Conservation (phyloP, 2,113 vertebrate species). For the Ranitomeya variabilis region DNA sequence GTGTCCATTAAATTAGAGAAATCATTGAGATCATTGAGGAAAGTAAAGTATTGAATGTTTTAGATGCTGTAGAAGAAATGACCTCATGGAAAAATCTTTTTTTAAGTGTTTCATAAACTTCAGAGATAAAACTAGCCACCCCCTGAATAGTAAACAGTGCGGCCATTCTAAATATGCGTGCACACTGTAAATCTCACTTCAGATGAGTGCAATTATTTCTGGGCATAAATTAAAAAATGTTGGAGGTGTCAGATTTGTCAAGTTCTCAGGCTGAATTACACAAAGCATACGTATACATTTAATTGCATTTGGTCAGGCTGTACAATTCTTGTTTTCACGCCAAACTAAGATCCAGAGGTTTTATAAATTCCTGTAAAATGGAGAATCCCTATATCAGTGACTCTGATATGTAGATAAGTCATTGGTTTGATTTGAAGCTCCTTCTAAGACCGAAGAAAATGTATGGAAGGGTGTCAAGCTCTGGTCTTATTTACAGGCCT, state of each 20-base stretch:
- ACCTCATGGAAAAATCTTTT: slow-evolving; percentile 22
- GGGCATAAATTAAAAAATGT: slow-evolving; percentile 34
- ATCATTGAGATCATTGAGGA: not conserved
- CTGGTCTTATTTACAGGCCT: slow-evolving; percentile 76
- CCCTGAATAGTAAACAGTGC: slow-evolving; percentile 6
- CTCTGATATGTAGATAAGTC: slow-evolving; percentile 64
- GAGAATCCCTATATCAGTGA: slow-evolving; percentile 67
- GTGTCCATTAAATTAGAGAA: not conserved
- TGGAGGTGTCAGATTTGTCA: slow-evolving; percentile 51
- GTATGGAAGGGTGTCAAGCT: slow-evolving; percentile 73
- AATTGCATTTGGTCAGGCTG: slow-evolving; percentile 64
- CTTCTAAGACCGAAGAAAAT: slow-evolving; percentile 68
- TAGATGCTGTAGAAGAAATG: not conserved
- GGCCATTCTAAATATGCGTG: slow-evolving; percentile 1
- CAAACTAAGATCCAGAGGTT: slow-evolving; percentile 57
- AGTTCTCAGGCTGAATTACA: slow-evolving; percentile 42
- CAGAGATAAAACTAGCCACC: slow-evolving; percentile 3
- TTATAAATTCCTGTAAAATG: slow-evolving; percentile 67
- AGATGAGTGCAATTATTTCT: slow-evolving; percentile 44
- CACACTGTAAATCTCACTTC: slow-evolving; percentile 45
- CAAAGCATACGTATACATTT: slow-evolving; percentile 52
- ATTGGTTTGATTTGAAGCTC: slow-evolving; percentile 74
- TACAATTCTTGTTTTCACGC: slow-evolving; percentile 61
- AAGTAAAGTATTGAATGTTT: not conserved
- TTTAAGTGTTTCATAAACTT: slow-evolving; percentile 42